Evolutionary conservation across 2,888 invertebrate species (phyloP).

Genomic region (Hermodice carunculata): DNA sequence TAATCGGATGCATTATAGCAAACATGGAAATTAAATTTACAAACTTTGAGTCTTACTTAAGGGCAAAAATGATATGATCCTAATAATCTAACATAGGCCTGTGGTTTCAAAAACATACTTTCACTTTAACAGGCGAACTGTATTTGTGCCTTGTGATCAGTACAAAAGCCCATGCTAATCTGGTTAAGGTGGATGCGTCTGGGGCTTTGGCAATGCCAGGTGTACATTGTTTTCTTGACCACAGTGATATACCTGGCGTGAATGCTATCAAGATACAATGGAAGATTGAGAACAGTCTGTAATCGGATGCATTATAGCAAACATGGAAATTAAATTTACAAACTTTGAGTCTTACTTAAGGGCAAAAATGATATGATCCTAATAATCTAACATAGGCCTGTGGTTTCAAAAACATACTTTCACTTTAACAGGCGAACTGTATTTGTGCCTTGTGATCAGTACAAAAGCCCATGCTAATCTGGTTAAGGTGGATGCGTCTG

Average conservation of each 20-base stretch:
- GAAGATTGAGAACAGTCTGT: too few species aligned
- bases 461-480: conserved; percentile 86
- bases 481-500: conserved; percentile 79
- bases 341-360: too few species aligned
- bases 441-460: conserved; percentile 84
- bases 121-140: not conserved
- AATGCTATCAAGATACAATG: conserved; percentile 77
- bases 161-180: not conserved
- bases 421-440: conserved; percentile 76
- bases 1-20: too few species aligned
- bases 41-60: too few species aligned
- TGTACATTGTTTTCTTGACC: conserved; percentile 83
- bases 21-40: too few species aligned
- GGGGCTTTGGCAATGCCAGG: conserved; percentile 82
- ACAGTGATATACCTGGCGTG: conserved; percentile 80
- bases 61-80: too few species aligned
- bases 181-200: conserved; percentile 78
- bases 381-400: not conserved
- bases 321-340: too few species aligned
- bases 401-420: not conserved
- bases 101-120: not conserved
- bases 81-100: not conserved
- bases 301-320: too few species aligned
- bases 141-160: conserved; percentile 2
- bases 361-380: too few species aligned